These are phyloP conservation scores for Trachelipus rathkii DNA, from an alignment of 1,140 invertebrate species.

Conservation along the genomic window DNA sequence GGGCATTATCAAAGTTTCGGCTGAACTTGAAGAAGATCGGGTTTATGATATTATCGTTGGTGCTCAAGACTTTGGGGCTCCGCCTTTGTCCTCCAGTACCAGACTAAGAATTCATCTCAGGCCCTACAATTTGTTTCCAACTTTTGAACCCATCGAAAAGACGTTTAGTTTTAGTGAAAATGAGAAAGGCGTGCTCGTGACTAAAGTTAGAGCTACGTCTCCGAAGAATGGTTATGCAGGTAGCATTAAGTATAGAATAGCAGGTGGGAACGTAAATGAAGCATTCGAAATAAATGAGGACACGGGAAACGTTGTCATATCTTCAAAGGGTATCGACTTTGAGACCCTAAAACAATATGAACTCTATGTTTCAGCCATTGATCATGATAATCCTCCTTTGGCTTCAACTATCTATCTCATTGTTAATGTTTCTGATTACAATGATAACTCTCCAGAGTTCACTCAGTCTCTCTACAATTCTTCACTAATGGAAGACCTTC, in stretches of 20 bases:
- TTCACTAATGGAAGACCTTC: slow-evolving; percentile 77
- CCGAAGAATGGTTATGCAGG: slow-evolving; percentile 66
- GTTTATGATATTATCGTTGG: slow-evolving; percentile 67
- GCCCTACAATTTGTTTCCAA: slow-evolving; percentile 55
- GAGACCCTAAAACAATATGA: slow-evolving; percentile 78
- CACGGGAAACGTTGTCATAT: slow-evolving; percentile 72
- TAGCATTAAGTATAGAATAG: slow-evolving; percentile 70
- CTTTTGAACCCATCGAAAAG: slow-evolving; percentile 53
- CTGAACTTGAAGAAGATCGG: slow-evolving; percentile 48
- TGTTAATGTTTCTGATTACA: slow-evolving; percentile 83
- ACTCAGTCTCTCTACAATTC: slow-evolving; percentile 75
- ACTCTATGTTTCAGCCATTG: slow-evolving; percentile 87
- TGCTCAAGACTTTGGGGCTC: slow-evolving; percentile 51
- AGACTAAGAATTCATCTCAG: slow-evolving; percentile 61
- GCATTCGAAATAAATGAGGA: slow-evolving; percentile 73
- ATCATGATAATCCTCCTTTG: slow-evolving; percentile 73
- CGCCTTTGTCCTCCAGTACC: slow-evolving; percentile 52
- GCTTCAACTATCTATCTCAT: slow-evolving; percentile 64
- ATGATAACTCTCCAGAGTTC: slow-evolving; percentile 85
- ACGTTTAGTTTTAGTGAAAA: slow-evolving; percentile 77
- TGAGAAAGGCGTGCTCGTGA: slow-evolving; percentile 53
- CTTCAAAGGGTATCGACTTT: slow-evolving; percentile 74
- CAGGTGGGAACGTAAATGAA: slow-evolving; percentile 83
- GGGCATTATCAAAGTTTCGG: slow-evolving; percentile 68
- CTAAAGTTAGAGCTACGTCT: slow-evolving; percentile 50